Percentiles rank a stretch among this genome's conserved stretches.
phyloP scores from a whole-genome alignment of 2,888 invertebrate genomes.

The Rutpela maculata region DNA sequence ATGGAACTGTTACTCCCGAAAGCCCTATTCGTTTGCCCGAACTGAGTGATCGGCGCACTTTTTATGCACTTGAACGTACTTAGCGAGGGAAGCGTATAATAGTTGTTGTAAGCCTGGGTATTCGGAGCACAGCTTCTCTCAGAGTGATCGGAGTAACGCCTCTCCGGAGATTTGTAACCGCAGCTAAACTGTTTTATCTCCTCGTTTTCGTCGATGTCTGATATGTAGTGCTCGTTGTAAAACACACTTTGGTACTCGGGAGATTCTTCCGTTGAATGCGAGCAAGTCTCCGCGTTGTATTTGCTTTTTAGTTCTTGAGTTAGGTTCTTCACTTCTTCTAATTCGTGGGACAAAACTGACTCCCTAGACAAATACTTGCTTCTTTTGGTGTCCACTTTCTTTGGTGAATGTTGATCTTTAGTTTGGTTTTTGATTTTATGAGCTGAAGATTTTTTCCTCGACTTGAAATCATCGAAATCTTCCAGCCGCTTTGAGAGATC shows the following conservation, averaged over 20 bases:
- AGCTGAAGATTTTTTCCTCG: constrained; percentile 3
- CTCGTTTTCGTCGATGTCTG: constrained; percentile 73
- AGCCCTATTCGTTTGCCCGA: constrained; percentile 50
- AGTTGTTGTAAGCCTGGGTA: constrained; percentile 35
- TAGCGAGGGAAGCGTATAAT: constrained; percentile 51
- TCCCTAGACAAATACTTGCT: constrained; percentile 69
- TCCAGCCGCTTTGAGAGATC: constrained; percentile 56
- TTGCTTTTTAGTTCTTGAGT: constrained; percentile 64
- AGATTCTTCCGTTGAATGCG: constrained; percentile 49
- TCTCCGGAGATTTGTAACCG: constrained; percentile 64
- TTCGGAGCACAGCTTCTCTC: constrained; percentile 49
- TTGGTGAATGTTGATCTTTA: not conserved
- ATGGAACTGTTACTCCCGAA: constrained; percentile 68
- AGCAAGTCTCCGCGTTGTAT: constrained; percentile 54
- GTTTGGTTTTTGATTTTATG: constrained; percentile 3
- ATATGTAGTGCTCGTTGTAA: constrained; percentile 72
- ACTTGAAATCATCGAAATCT: constrained; percentile 53
- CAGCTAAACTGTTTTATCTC: constrained; percentile 69
- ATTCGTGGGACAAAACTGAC: constrained; percentile 67
- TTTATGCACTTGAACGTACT: constrained; percentile 43
- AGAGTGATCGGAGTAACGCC: constrained; percentile 61
- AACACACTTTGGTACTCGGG: constrained; percentile 66
- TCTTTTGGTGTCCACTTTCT: constrained; percentile 27
- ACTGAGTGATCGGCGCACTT: constrained; percentile 50
- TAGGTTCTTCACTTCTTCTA: constrained; percentile 69